Percentiles rank a stretch among this genome's conserved stretches.
Conservation (phyloP, 2,113 vertebrate genomes). For the Chiloscyllium plagiosum region DNA sequence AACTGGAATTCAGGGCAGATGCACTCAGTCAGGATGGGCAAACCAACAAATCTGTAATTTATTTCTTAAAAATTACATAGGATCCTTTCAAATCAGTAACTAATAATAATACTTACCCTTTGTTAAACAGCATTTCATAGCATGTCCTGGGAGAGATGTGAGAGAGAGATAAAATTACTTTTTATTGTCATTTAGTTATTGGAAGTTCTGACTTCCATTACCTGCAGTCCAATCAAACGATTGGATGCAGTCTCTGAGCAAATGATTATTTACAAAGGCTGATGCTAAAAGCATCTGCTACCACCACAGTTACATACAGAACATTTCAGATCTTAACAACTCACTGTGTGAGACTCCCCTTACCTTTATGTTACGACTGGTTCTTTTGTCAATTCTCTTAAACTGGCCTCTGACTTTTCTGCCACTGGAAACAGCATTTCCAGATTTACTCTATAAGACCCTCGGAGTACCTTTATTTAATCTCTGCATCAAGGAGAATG, state of each 20-base stretch:
- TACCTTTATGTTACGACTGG: background rate
- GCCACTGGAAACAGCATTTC: background rate
- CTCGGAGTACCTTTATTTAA: background rate
- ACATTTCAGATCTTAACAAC: background rate
- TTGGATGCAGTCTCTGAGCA: background rate
- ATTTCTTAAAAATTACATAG: background rate
- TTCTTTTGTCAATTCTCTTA: background rate
- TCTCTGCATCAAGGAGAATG: background rate
- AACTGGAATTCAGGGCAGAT: background rate
- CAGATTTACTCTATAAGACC: background rate
- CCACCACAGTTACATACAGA: background rate
- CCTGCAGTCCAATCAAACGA: background rate
- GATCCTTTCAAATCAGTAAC: background rate
- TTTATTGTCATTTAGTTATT: background rate
- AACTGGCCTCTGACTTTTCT: background rate
- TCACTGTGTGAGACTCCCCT: background rate
- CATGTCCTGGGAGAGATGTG: conserved; percentile 72
- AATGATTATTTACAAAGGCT: background rate
- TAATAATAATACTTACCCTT: conserved; percentile 49
- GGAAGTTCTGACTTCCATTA: background rate
- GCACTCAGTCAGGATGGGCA: background rate
- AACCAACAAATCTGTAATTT: background rate
- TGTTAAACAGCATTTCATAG: conserved; percentile 69
- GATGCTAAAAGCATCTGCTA: background rate
- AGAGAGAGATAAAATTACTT: conserved; percentile 40